Evolutionary conservation across 2,888 invertebrate species (phyloP), one percentile per base, ranked within the genome.

Genomic region (Ethmia dodecea): DNA sequence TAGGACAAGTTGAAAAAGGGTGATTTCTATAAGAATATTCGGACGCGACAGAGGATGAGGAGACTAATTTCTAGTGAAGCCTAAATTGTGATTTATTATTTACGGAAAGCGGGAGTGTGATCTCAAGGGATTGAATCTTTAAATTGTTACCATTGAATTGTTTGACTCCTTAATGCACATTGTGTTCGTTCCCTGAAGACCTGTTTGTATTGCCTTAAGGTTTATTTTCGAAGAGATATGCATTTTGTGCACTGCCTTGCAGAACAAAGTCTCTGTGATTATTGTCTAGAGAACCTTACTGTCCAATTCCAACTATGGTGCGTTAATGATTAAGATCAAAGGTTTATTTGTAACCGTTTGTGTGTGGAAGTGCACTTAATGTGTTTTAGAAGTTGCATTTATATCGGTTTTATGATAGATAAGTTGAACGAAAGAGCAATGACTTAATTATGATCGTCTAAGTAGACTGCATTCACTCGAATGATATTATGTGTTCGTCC

Each of bases 401-500:
- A 61, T 43, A 46, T 55, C 61, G 60, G 55, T 61, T 62, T 61
- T 55, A 31, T 16, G 35, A 64, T 60, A 65, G 59, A 43, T 52
- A 53, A 55, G 65, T 69, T 71, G 64, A n/a, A 68, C 66, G 65
- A 49, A 61, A 65, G 79, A 79, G 74, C 75, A 77, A 83, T 81
- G 71, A 78, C 73, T 74, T 71, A 65, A 71, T 58, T 60, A 65
- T 61, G 59, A 70, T 68, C 62, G 64, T 75, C 58, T 69, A 60
- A 64, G 73, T 81, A 83, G 83, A 86, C 86, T 84, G 83, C 80
- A 83, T 81, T 84, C 80, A 63, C 68, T 79, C 62, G 79, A 84
- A 81, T 81, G 79, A 76, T 69, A 38, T 42, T 37, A 76, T 79
- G 80, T 86, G 86, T 86, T 86, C 84, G 84, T 86, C 86, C 84